phyloP scores from a whole-genome alignment of 1,140 invertebrate species.

The Listronotus oregonensis region DNA sequence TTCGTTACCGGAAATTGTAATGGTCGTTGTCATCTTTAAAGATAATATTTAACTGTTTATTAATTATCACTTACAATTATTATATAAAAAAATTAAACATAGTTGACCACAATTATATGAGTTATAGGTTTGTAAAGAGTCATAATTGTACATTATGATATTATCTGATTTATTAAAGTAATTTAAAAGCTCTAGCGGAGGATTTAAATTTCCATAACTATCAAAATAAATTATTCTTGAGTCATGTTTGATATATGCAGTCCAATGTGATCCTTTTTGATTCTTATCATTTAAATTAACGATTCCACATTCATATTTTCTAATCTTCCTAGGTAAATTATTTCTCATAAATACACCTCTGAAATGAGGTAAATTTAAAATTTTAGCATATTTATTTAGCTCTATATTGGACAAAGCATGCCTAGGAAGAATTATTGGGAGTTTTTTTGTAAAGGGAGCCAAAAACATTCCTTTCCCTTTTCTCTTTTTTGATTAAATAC shows the following conservation, averaged over 20 bases:
- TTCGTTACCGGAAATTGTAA: constrained; percentile 5
- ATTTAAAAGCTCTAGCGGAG: constrained; percentile 44
- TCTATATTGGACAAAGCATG: too few relatives aligned
- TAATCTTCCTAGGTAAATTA: constrained; percentile 42
- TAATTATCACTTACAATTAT: constrained; percentile 1
- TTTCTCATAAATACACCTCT: constrained; percentile 52
- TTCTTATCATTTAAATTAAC: constrained; percentile 49
- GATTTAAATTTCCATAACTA: constrained; percentile 50
- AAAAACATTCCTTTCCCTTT: too few relatives aligned
- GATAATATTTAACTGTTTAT: background rate
- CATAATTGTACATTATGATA: constrained; percentile 31
- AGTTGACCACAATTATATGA: constrained; percentile 36
- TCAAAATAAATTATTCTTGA: constrained; percentile 42
- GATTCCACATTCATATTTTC: constrained; percentile 47
- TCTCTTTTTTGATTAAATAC: too few relatives aligned
- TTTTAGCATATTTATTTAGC: too few relatives aligned
- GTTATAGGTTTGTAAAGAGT: constrained; percentile 31
- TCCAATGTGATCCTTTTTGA: constrained; percentile 52
- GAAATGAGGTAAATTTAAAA: constrained; percentile 39
- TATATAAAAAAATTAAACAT: constrained; percentile 5
- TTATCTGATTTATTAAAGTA: constrained; percentile 31
- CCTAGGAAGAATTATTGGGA: too few relatives aligned
- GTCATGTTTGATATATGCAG: constrained; percentile 49
- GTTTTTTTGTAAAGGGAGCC: too few relatives aligned
- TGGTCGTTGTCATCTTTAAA: constrained; percentile 3